Evolutionary conservation across 2,888 invertebrate species (phyloP).

Genomic region (Phortica okadai): DNA sequence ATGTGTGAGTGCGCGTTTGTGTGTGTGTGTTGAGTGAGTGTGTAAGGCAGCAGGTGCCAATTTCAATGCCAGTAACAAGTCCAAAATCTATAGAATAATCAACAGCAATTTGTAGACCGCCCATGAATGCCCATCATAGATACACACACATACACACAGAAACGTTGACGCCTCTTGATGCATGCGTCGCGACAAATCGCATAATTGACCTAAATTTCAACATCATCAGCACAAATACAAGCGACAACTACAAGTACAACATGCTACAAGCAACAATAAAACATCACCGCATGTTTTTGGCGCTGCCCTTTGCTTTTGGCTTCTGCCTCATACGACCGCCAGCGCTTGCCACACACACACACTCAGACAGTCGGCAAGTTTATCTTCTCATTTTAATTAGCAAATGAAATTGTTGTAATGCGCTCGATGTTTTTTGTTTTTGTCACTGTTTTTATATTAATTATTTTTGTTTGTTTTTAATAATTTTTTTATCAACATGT

Average conservation of each 20-base stretch:
- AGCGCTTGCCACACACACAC: conserved; percentile 18
- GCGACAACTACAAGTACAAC: conserved; percentile 31
- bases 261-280: conserved; percentile 22
- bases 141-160: not conserved
- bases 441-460: not conserved
- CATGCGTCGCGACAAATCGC: conserved; percentile 66
- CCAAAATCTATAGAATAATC: not conserved
- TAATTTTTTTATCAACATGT: not conserved
- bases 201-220: conserved; percentile 69
- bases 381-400: conserved; percentile 61
- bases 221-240: conserved; percentile 41
- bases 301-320: conserved; percentile 10
- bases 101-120: not conserved
- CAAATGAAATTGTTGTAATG: conserved; percentile 39
- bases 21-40: not conserved
- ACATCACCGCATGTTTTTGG: conserved; percentile 5
- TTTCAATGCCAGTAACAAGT: conserved; percentile 27
- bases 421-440: conserved; percentile 7
- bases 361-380: conserved; percentile 3
- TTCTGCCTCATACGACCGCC: conserved; percentile 16
- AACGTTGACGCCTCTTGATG: conserved; percentile 35
- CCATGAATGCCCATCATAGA: not conserved
- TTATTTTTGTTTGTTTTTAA: not conserved
- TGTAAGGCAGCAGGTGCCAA: conserved; percentile 2
- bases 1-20: not conserved